Evolutionary conservation across 64 coral and sea anemone species (phyloP).

Genomic region (Astreopora myriophthalma): DNA sequence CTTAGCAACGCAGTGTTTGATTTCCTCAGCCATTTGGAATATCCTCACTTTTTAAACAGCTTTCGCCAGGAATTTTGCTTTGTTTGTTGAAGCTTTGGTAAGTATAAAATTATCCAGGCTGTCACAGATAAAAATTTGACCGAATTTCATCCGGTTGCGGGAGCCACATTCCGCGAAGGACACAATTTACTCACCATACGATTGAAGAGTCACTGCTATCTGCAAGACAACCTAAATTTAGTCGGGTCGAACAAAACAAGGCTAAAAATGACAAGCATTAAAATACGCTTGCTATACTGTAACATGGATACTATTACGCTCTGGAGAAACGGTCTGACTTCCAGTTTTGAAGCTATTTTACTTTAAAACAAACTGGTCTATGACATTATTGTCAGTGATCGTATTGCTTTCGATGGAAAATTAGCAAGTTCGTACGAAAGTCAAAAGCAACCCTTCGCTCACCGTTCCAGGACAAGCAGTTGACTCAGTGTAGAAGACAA

Average conservation of each 20-base stretch:
- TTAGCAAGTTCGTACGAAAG: too few species aligned
- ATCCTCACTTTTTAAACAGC: not conserved
- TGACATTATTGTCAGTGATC: too few species aligned
- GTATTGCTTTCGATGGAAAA: too few species aligned
- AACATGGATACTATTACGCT: not conserved
- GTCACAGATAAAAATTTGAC: not conserved
- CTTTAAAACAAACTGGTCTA: too few species aligned
- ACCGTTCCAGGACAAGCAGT: too few species aligned
- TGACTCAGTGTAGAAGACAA: too few species aligned
- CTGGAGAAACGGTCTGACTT: not conserved
- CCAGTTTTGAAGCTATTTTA: too few species aligned
- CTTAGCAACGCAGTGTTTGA: slow-evolving; percentile 10
- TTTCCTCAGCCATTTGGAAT: not conserved
- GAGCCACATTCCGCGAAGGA: not conserved
- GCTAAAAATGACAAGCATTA: not conserved
- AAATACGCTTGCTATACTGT: not conserved
- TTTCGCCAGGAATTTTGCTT: not conserved
- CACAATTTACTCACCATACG: not conserved
- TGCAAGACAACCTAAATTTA: not conserved
- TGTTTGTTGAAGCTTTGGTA: not conserved
- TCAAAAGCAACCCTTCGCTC: too few species aligned
- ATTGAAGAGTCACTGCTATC: not conserved
- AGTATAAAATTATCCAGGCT: not conserved
- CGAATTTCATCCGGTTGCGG: not conserved
- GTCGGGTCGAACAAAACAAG: not conserved